Conservation (phyloP, 2,797 vertebrate species). For the Pantherophis vulpinus region DNA sequence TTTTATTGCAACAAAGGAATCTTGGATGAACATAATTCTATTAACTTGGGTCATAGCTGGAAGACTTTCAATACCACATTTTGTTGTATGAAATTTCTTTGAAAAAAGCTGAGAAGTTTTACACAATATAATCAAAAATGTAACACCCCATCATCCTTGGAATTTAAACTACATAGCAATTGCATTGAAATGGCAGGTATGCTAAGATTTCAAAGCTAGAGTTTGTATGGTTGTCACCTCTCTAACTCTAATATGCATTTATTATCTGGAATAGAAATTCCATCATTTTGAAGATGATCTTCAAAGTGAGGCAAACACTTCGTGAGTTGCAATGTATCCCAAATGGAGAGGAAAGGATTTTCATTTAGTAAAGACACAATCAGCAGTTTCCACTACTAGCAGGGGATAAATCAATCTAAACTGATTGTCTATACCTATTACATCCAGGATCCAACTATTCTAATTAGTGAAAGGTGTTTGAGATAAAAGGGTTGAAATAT, state of each 20-base stretch:
- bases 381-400: constrained; percentile 7
- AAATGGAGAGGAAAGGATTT: constrained; percentile 9
- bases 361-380: constrained; percentile 1
- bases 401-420: constrained; percentile 36
- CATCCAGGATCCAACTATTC: constrained; percentile 7
- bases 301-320: constrained; percentile 17
- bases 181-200: not conserved
- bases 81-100: not conserved
- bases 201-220: constrained; percentile 12
- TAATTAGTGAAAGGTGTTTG: constrained; percentile 33
- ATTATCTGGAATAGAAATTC: not conserved
- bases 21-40: not conserved
- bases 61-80: not conserved
- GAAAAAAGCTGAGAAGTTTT: not conserved
- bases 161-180: not conserved
- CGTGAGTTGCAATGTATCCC: not conserved
- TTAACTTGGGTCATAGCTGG: not conserved
- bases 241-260: constrained; percentile 6
- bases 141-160: not conserved
- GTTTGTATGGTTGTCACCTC: not conserved
- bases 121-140: not conserved
- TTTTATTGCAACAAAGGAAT: not conserved
- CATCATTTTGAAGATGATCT: not conserved
- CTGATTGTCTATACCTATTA: constrained; percentile 4
- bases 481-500: constrained; percentile 15